phyloP scores from a whole-genome alignment of 2,888 invertebrate species.

The Clunio marinus region DNA sequence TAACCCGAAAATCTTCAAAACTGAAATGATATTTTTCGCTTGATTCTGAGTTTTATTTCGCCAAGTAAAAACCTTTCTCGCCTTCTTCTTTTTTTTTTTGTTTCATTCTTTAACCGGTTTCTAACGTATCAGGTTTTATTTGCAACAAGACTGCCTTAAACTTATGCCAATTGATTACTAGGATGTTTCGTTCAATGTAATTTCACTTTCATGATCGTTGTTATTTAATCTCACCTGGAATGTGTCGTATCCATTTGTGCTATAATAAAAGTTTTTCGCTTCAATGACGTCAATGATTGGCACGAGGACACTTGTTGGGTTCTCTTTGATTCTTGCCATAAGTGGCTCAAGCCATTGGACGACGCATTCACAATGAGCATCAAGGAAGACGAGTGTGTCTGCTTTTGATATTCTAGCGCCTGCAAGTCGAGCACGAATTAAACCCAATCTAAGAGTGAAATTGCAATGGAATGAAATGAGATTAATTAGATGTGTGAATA shows the following conservation, averaged over 20 bases:
- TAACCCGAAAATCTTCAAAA: too few species aligned
- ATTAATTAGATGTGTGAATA: slow-evolving; percentile 6
- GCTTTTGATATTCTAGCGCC: slow-evolving; percentile 80
- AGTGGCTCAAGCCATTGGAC: slow-evolving; percentile 84
- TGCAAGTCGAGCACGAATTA: slow-evolving; percentile 83
- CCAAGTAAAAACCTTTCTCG: not conserved
- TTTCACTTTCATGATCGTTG: slow-evolving; percentile 15
- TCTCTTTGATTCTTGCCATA: slow-evolving; percentile 76
- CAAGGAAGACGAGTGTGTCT: slow-evolving; percentile 79
- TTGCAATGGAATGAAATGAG: too few species aligned
- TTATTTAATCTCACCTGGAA: slow-evolving; percentile 46
- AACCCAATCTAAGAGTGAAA: too few species aligned
- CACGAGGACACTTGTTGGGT: slow-evolving; percentile 74
- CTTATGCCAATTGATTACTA: not conserved
- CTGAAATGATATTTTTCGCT: too few species aligned
- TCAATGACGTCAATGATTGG: slow-evolving; percentile 95
- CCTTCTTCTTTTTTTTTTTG: not conserved
- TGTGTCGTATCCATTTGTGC: slow-evolving; percentile 51
- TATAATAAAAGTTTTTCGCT: slow-evolving; percentile 53
- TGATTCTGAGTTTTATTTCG: not conserved
- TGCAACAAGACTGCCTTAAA: not conserved
- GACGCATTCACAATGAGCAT: slow-evolving; percentile 87
- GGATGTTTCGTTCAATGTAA: not conserved
- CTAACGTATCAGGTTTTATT: not conserved
- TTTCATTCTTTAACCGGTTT: slow-evolving; percentile 19